A percentile compares a stretch with the other conserved stretches of the same genome.
phyloP scores from a whole-genome alignment of 2,888 invertebrate genomes.

The Agrochola lychnidis region DNA sequence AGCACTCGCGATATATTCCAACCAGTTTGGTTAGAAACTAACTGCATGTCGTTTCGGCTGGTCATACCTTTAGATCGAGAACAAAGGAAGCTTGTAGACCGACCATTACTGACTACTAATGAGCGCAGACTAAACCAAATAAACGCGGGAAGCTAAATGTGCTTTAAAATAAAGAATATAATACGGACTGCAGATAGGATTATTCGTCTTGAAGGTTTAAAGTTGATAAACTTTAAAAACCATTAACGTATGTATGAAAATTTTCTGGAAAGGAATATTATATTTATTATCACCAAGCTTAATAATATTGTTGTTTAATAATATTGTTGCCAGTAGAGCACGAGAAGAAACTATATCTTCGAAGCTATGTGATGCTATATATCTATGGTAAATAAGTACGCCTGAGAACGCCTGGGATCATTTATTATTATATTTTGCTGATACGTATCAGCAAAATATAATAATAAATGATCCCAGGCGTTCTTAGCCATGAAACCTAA shows the following conservation, averaged over 20 bases:
- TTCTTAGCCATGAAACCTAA: neutral
- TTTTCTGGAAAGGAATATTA: no score
- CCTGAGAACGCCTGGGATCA: no score
- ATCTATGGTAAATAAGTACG: no score
- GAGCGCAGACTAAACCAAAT: constrained; percentile 24
- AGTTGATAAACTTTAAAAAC: neutral
- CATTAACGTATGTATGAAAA: neutral
- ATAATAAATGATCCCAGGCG: neutral
- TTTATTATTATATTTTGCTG: no score
- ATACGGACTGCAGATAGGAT: neutral
- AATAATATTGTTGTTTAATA: neutral
- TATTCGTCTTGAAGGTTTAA: neutral
- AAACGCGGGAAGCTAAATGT: neutral
- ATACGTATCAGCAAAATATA: neutral
- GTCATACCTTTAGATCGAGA: constrained; percentile 19
- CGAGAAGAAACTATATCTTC: neutral
- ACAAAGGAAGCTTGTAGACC: constrained; percentile 34
- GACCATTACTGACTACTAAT: constrained; percentile 38
- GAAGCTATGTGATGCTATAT: neutral
- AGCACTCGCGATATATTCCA: neutral
- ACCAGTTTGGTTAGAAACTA: constrained; percentile 5
- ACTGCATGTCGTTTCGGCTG: constrained; percentile 21
- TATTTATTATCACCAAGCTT: neutral
- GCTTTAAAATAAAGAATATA: neutral
- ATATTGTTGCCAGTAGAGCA: neutral